Conservation (phyloP, 2,797 vertebrate species). For the Nannoperca australis region DNA sequence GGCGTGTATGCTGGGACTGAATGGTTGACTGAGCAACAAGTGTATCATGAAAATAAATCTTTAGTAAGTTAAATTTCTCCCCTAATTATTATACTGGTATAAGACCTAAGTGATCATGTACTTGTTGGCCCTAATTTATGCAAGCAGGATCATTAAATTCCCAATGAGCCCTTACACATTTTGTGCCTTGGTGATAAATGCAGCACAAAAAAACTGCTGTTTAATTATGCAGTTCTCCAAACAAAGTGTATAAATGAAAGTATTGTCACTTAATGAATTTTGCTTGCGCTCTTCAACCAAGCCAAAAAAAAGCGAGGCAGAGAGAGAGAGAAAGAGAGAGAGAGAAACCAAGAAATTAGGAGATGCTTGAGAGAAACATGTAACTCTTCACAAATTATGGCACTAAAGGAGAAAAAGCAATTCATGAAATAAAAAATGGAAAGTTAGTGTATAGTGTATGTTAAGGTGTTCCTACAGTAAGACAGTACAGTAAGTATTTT, state of each 20-base stretch:
- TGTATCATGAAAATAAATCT: slow-evolving; percentile 39
- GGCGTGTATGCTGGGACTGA: not conserved
- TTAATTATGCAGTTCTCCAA: slow-evolving; percentile 34
- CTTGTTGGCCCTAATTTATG: slow-evolving; percentile 54
- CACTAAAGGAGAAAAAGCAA: slow-evolving; percentile 4
- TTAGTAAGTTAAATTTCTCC: slow-evolving; percentile 13
- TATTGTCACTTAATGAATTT: slow-evolving; percentile 25
- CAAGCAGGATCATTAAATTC: slow-evolving; percentile 59
- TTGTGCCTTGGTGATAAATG: slow-evolving; percentile 44
- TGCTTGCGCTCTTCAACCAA: slow-evolving; percentile 7
- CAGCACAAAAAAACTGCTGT: slow-evolving; percentile 7
- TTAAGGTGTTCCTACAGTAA: slow-evolving; percentile 50
- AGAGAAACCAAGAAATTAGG: not conserved
- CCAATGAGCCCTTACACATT: slow-evolving; percentile 53
- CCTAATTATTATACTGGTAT: slow-evolving; percentile 44
- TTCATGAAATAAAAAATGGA: slow-evolving; percentile 53
- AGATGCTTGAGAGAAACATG: slow-evolving; percentile 3
- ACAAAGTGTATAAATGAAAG: slow-evolving; percentile 14
- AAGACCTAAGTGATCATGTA: slow-evolving; percentile 41
- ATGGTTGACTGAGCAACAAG: slow-evolving; percentile 10
- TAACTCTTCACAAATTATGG: slow-evolving; percentile 13
- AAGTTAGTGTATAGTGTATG: slow-evolving; percentile 30
- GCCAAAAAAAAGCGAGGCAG: slow-evolving; percentile 6
- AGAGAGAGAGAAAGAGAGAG: slow-evolving; percentile 4
- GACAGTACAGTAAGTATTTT: not conserved